These are phyloP conservation scores for Myotis lucifugus DNA, from an alignment of 2,113 vertebrate genomes.

Conservation along the genomic window DNA sequence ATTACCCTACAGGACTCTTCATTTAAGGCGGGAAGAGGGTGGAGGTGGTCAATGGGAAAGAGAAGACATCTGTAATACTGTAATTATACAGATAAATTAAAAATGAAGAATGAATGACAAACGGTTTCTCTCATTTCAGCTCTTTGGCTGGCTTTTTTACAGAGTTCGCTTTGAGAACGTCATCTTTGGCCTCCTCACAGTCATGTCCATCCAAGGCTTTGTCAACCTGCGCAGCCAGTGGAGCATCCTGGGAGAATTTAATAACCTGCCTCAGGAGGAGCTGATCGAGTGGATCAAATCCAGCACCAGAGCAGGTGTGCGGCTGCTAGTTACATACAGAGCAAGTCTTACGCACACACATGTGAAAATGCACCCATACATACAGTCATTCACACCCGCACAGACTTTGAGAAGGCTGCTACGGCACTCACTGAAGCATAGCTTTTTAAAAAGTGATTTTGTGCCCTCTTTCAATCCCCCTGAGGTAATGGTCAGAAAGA, in stretches of 20 bases:
- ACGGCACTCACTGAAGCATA: background rate
- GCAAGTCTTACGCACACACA: background rate
- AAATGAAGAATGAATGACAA: background rate
- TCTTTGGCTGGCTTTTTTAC: slow-evolving; percentile 93
- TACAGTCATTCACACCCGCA: background rate
- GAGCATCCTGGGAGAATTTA: slow-evolving; percentile 96
- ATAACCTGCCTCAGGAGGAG: slow-evolving; percentile 96
- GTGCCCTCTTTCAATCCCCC: background rate
- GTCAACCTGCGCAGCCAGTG: slow-evolving; percentile 93
- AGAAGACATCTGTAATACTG: no score
- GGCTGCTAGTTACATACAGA: background rate
- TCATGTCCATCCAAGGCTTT: slow-evolving; percentile 94
- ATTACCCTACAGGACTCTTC: background rate
- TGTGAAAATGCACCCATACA: background rate
- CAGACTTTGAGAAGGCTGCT: background rate
- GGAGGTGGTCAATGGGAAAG: no score
- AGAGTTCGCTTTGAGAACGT: slow-evolving; percentile 87
- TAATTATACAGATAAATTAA: no score
- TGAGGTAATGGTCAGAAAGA: background rate
- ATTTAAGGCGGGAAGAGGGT: background rate
- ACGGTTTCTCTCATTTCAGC: slow-evolving; percentile 85
- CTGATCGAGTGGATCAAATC: slow-evolving; percentile 95
- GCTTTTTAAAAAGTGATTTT: background rate
- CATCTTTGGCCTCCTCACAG: slow-evolving; percentile 87
- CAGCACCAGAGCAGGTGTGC: slow-evolving; percentile 89